phyloP scores from a whole-genome alignment of 2,113 vertebrate species.

The Cyanoliseus patagonus region DNA sequence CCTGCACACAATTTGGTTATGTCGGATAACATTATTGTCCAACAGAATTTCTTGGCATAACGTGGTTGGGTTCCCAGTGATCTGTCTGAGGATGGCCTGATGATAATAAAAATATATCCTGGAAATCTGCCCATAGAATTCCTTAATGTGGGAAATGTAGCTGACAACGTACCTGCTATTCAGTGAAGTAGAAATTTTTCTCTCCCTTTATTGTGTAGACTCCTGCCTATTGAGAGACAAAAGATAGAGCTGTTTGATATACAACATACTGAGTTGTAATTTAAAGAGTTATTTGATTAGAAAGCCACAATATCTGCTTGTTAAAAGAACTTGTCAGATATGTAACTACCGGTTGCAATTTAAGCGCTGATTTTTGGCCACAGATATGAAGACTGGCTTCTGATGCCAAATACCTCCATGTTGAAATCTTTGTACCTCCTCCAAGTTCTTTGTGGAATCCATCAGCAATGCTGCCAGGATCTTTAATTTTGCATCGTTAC shows the following conservation, averaged over 20 bases:
- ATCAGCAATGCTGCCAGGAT: background rate
- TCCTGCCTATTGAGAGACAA: background rate
- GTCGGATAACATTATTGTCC: background rate
- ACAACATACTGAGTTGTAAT: background rate
- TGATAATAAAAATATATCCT: background rate
- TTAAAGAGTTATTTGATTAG: background rate
- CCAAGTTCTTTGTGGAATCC: background rate
- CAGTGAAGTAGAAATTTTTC: background rate
- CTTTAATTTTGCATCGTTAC: background rate
- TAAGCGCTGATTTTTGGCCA: background rate
- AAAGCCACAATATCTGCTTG: background rate
- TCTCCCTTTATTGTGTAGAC: background rate
- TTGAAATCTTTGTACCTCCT: background rate
- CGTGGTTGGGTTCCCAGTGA: background rate
- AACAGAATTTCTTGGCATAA: background rate
- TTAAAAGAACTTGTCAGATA: background rate
- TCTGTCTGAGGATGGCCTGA: background rate
- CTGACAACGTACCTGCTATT: background rate
- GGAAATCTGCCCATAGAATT: background rate
- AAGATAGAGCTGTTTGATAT: background rate
- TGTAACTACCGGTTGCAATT: rapidly evolving
- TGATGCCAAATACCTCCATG: background rate
- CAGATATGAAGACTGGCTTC: background rate
- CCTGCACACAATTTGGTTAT: background rate
- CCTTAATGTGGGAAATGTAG: background rate